Conservation (phyloP, 2,888 invertebrate species). For the Phasia obesa region DNA sequence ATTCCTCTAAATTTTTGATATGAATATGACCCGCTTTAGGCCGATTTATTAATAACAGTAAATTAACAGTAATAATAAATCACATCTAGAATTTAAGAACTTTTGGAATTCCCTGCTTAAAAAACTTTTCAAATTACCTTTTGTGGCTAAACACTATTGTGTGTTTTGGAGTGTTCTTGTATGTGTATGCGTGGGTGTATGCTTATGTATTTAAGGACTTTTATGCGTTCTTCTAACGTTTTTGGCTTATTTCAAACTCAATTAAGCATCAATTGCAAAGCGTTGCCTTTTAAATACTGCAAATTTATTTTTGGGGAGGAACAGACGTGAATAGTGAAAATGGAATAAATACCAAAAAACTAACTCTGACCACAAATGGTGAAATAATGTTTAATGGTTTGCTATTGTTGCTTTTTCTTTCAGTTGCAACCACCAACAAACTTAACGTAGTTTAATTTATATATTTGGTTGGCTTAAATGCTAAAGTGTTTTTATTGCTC, state of each 20-base stretch:
- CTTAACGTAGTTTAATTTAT: too few species aligned
- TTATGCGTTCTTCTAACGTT: conserved; percentile 14
- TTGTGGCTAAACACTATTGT: conserved; percentile 43
- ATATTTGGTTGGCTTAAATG: too few species aligned
- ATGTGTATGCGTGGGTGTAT: too few species aligned
- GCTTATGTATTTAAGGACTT: conserved; percentile 20
- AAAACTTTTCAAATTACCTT: conserved; percentile 26
- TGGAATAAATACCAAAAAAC: conserved; percentile 1
- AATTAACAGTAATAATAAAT: too few species aligned
- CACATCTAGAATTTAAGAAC: background rate
- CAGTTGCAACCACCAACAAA: background rate
- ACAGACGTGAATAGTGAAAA: conserved; percentile 8
- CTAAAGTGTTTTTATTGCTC: too few species aligned
- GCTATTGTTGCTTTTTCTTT: conserved; percentile 25
- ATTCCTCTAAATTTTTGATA: too few species aligned
- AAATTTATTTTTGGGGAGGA: conserved; percentile 13
- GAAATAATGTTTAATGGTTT: conserved; percentile 47
- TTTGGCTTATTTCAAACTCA: conserved; percentile 66
- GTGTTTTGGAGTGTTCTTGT: conserved; percentile 1
- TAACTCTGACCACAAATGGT: conserved; percentile 22
- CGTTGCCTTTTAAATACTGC: conserved; percentile 58
- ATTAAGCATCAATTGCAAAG: conserved; percentile 65
- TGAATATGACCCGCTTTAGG: too few species aligned
- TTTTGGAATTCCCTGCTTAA: conserved; percentile 15
- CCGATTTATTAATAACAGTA: too few species aligned